These are phyloP conservation scores for Euphysa ruthae DNA, from an alignment of 30 jellyfish, hydroid and myxozoan genomes.

Conservation along the genomic window DNA sequence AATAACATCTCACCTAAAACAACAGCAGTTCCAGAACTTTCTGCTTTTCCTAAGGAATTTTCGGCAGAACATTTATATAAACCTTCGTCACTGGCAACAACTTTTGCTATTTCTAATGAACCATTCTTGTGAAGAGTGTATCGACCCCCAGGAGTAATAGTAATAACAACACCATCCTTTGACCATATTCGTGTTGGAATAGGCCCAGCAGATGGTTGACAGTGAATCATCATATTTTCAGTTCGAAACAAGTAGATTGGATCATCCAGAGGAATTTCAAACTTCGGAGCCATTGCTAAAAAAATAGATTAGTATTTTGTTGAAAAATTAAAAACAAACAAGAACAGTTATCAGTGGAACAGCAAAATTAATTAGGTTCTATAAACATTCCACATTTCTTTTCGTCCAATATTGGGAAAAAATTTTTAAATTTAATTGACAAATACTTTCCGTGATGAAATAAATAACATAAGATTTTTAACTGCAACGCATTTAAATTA, in stretches of 20 bases:
- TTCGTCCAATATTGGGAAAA: no score
- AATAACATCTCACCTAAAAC: constrained; percentile 48
- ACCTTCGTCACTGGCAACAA: constrained; percentile 56
- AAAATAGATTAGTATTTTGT: no score
- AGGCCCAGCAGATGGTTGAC: constrained; percentile 92
- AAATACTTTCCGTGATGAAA: no score
- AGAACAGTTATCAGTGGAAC: no score
- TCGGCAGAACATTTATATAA: constrained; percentile 57
- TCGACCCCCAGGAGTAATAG: constrained; percentile 18
- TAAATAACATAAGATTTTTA: no score
- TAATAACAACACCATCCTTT: constrained; percentile 31
- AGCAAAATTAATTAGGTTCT: no score
- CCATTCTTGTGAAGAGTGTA: constrained; percentile 35
- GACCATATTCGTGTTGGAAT: constrained; percentile 67
- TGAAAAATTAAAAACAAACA: no score
- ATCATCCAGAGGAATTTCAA: constrained; percentile 60
- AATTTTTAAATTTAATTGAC: no score
- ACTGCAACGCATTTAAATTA: neutral
- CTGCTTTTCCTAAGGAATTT: constrained; percentile 47
- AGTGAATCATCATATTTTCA: constrained; percentile 36
- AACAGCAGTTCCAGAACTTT: constrained; percentile 40
- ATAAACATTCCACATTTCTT: no score
- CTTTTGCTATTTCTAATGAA: constrained; percentile 35
- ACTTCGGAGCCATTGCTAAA: constrained; percentile 50
- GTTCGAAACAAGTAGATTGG: constrained; percentile 74